These are phyloP conservation scores for Phyllotreta striolata DNA, from an alignment of 2,888 invertebrate genomes.

Conservation along the genomic window DNA sequence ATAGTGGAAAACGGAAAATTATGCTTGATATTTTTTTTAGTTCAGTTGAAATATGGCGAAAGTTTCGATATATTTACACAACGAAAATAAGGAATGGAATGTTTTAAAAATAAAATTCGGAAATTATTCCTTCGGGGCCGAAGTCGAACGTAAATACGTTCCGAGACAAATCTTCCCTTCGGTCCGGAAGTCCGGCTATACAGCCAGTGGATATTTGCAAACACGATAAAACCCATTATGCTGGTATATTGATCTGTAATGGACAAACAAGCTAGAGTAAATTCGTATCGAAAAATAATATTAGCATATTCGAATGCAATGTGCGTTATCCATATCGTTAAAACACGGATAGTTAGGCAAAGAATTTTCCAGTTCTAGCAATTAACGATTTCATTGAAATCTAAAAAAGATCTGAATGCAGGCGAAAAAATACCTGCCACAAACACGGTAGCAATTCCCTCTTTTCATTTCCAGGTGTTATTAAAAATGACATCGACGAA, in stretches of 20 bases:
- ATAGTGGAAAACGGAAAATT: slow-evolving; percentile 9
- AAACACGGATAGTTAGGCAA: no score
- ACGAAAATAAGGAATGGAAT: slow-evolving; percentile 28
- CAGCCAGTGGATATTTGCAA: slow-evolving; percentile 39
- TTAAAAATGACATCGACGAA: no score
- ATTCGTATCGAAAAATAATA: slow-evolving; percentile 29
- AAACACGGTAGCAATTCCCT: no score
- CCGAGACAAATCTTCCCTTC: slow-evolving; percentile 38
- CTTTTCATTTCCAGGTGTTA: no score
- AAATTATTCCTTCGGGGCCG: slow-evolving; percentile 36
- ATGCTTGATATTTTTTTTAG: slow-evolving; percentile 15
- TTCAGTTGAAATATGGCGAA: slow-evolving; percentile 14
- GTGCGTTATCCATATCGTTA: background rate
- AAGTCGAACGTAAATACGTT: slow-evolving; percentile 36
- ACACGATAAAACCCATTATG: slow-evolving; percentile 38
- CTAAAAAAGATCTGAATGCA: no score
- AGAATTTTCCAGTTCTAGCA: no score
- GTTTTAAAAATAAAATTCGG: slow-evolving; percentile 38
- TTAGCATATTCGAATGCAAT: background rate
- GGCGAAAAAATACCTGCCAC: no score
- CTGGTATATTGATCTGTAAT: slow-evolving; percentile 35
- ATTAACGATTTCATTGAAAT: no score
- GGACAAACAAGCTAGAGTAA: slow-evolving; percentile 34
- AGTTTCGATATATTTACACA: slow-evolving; percentile 25
- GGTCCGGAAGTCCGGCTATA: slow-evolving; percentile 33